These are phyloP conservation scores for Sebastes iracundus DNA, from an alignment of 2,797 vertebrate species.

Conservation along the genomic window DNA sequence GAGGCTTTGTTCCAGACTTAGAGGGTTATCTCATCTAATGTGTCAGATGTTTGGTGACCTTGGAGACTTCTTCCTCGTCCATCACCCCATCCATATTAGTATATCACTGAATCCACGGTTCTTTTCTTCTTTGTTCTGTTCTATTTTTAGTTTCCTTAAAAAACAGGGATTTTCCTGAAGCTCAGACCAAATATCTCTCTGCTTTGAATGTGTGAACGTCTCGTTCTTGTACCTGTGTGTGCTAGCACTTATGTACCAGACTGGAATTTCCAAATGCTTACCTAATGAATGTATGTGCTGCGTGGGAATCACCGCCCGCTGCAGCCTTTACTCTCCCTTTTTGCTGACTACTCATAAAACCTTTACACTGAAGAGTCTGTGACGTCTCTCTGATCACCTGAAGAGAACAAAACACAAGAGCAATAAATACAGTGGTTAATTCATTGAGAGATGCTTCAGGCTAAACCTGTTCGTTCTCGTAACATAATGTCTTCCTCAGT, in stretches of 20 bases:
- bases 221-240: constrained; percentile 2
- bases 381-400: not conserved
- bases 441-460: not conserved
- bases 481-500: not conserved
- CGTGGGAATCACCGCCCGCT: not conserved
- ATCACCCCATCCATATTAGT: not conserved
- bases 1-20: not conserved
- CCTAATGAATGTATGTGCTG: not conserved
- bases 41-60: not conserved
- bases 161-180: constrained; percentile 3
- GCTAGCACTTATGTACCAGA: not conserved
- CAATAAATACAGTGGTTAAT: not conserved
- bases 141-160: not conserved
- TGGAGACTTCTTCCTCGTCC: not conserved
- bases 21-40: not conserved
- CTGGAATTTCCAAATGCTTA: constrained; percentile 36
- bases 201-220: not conserved
- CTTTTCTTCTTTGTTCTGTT: not conserved
- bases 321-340: not conserved
- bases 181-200: not conserved
- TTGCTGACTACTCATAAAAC: not conserved
- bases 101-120: not conserved
- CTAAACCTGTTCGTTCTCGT: not conserved
- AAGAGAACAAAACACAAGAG: not conserved
- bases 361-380: not conserved